Evolutionary conservation across 2,113 vertebrate genomes (phyloP), one percentile per base, ranked within the genome.

Genomic region (rabbit (Oryctolagus cuniculus)): DNA sequence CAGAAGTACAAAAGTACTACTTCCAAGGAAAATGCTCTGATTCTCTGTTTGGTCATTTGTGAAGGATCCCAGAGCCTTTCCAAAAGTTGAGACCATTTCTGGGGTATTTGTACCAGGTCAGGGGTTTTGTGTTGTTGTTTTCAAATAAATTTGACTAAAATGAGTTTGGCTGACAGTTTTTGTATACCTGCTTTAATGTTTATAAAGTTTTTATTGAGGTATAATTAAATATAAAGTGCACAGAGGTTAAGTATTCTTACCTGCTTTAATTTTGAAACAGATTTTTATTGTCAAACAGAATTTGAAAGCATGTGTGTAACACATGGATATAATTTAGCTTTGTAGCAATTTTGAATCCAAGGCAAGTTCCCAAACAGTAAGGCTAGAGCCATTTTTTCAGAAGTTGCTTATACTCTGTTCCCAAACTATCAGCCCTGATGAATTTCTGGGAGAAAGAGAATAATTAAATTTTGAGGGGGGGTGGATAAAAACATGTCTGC

Each of bases 1-100:
- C 98, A 98, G 97, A 97, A 98, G 97, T 98, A 98, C 96, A 74
- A 96, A 98, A 97, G 96, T 98, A 98, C 98, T 98, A 97, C 97
- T 98, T 98, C 95, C 95, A 97, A 98, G 97, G 96, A 98, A 98
- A 96, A 97, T 97, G 97, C 97, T 98, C 98, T 98, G 97, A 98
- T 97, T 97, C 77, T 97, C 97, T 93, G 87, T 97, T 96, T 96
- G 98, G 97, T 96, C 96, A 94, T 97, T 98, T 98, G 95, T 90
- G 70, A 38, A 96, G 97, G 97, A 97, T 97, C 96, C 97, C 97
- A 97, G 97, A 97, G 96, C 97, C 96, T 98, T 98, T 97, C 97
- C 97, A 96, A 97, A 98, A 97, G 70, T 58, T 96, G 96, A 97
- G 96, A 96, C 97, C 93, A 67, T 75, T 89, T 95, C 96, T 96